These are phyloP conservation scores for Allophyes oxyacanthae DNA, from an alignment of 2,888 invertebrate species.

Conservation along the genomic window DNA sequence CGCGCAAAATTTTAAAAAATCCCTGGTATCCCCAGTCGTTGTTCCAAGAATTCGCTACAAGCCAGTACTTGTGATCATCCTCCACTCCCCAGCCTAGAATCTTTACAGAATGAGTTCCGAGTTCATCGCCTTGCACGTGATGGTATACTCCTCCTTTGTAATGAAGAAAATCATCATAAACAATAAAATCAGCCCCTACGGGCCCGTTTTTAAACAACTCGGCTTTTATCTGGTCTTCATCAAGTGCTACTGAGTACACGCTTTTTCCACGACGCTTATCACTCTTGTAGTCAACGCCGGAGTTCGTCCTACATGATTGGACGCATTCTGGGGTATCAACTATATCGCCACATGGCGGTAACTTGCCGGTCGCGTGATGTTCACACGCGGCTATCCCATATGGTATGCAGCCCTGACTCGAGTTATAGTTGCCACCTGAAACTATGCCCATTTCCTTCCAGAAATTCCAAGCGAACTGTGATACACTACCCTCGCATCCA, in stretches of 20 bases:
- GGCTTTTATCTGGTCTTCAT: slow-evolving; percentile 6
- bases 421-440: slow-evolving; percentile 17
- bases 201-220: slow-evolving; percentile 9
- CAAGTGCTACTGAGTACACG: background rate
- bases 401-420: slow-evolving; percentile 11
- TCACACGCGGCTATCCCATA: slow-evolving; percentile 6
- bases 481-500: background rate
- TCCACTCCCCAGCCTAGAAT: slow-evolving; percentile 14
- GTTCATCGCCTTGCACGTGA: background rate
- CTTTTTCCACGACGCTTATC: slow-evolving; percentile 4
- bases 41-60: slow-evolving; percentile 12
- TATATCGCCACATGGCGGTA: background rate
- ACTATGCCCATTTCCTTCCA: slow-evolving; percentile 10
- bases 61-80: slow-evolving; percentile 11
- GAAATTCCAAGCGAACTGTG: slow-evolving; percentile 1
- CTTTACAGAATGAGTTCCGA: slow-evolving; percentile 4
- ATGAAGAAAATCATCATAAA: slow-evolving; percentile 2
- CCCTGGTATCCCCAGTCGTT: slow-evolving; percentile 8
- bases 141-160: slow-evolving; percentile 9
- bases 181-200: background rate
- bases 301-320: slow-evolving; percentile 1
- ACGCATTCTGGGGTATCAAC: slow-evolving; percentile 1
- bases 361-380: slow-evolving; percentile 1
- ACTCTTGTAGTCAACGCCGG: background rate
- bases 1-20: slow-evolving; percentile 12